Conservation (phyloP, 2,888 invertebrate species). For the Julus scandinavius region DNA sequence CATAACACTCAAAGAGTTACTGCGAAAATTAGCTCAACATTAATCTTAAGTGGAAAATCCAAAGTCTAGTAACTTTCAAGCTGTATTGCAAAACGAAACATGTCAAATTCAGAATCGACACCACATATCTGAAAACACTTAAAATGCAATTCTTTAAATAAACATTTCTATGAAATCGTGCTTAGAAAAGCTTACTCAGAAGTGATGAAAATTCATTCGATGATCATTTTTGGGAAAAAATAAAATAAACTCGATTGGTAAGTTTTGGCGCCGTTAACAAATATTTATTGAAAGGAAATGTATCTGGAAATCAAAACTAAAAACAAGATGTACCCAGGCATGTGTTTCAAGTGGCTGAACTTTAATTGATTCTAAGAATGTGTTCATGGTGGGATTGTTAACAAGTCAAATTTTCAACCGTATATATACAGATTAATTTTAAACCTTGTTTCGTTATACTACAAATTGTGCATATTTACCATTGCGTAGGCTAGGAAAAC, state of each 20-base stretch:
- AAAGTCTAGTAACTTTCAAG: neutral
- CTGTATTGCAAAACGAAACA: neutral
- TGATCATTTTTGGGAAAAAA: neutral
- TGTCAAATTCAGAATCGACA: neutral
- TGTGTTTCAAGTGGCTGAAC: no score
- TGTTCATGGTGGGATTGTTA: no score
- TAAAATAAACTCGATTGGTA: neutral
- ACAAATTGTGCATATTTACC: neutral
- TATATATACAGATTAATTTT: neutral
- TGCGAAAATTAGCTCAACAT: no score
- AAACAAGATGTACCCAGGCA: no score
- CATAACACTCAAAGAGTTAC: no score
- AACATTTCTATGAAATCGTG: neutral
- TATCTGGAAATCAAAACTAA: neutral
- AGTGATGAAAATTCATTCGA: neutral
- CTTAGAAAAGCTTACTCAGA: neutral
- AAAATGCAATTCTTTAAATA: neutral
- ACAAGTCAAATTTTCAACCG: no score
- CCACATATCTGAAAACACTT: neutral
- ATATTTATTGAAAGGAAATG: neutral
- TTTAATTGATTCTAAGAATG: no score
- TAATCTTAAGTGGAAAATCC: neutral
- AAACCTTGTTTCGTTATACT: neutral
- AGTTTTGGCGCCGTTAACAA: neutral
- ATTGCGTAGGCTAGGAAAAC: neutral